phyloP scores from a whole-genome alignment of 2,888 invertebrate species.

The Drosophila flavopinicola region DNA sequence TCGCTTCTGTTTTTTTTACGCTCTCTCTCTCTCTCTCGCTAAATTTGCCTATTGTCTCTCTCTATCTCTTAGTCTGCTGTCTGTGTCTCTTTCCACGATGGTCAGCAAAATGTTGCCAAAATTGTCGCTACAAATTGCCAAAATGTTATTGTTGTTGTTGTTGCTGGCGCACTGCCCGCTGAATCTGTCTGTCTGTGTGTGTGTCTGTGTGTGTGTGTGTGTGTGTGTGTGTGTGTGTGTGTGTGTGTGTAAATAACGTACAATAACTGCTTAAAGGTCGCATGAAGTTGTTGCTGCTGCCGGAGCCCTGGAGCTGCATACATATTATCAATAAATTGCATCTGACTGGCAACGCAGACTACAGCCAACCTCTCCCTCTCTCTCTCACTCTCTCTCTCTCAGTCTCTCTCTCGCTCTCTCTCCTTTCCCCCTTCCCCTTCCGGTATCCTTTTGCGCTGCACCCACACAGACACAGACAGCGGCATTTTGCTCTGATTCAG shows the following conservation, averaged over 20 bases:
- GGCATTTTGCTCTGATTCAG: conserved; percentile 17
- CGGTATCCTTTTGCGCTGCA: no score
- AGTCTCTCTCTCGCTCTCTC: neutral
- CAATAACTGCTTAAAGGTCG: conserved; percentile 61
- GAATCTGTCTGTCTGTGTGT: conserved; percentile 2
- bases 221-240: conserved; percentile 20
- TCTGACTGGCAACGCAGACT: conserved; percentile 73
- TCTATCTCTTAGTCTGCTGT: neutral
- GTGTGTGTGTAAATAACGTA: conserved; percentile 60
- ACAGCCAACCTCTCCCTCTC: conserved; percentile 12
- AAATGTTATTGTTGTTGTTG: conserved; percentile 30
- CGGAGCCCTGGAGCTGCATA: conserved; percentile 44
- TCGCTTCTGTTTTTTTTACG: neutral
- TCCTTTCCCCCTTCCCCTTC: neutral
- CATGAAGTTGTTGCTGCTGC: conserved; percentile 44
- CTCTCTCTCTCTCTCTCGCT: neutral
- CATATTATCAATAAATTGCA: conserved; percentile 80
- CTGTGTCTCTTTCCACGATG: conserved; percentile 4
- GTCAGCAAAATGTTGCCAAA: conserved; percentile 66
- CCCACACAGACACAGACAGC: neutral
- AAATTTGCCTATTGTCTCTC: neutral
- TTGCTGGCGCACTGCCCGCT: conserved; percentile 31
- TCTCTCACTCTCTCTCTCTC: neutral
- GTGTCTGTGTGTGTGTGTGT: conserved; percentile 2
- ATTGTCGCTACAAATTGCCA: conserved; percentile 73